Conservation (phyloP, 1,140 invertebrate species). For the Tetragonula clypearis region DNA sequence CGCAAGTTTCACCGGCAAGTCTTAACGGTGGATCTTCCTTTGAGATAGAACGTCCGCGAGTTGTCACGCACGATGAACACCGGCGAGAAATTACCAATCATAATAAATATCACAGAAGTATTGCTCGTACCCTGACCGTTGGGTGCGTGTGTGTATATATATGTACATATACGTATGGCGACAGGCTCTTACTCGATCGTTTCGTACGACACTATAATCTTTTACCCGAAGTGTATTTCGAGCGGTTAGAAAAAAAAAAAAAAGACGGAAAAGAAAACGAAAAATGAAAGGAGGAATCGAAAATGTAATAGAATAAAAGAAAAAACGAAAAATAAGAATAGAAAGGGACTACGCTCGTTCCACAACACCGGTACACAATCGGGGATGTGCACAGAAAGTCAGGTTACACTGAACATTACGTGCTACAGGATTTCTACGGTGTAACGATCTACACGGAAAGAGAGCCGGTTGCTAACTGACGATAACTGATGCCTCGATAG, state of each 20-base stretch:
- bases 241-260: background rate
- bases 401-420: slow-evolving; percentile 72
- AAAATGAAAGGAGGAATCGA: background rate
- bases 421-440: slow-evolving; percentile 27
- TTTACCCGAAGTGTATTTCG: too few relatives aligned
- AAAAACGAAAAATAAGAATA: background rate
- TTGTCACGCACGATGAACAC: slow-evolving; percentile 71
- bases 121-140: slow-evolving; percentile 16
- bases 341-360: slow-evolving; percentile 19
- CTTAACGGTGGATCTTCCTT: slow-evolving; percentile 27
- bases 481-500: slow-evolving; percentile 61
- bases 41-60: slow-evolving; percentile 71
- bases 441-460: slow-evolving; percentile 52
- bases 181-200: slow-evolving; percentile 14
- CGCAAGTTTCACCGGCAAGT: slow-evolving; percentile 52
- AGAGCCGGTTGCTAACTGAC: slow-evolving; percentile 82
- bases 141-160: background rate
- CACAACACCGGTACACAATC: slow-evolving; percentile 43
- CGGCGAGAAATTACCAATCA: slow-evolving; percentile 59
- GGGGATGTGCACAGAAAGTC: slow-evolving; percentile 50
- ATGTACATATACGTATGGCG: background rate
- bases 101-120: slow-evolving; percentile 66
- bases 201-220: background rate
- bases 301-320: background rate
- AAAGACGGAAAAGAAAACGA: too few relatives aligned